Conservation (phyloP, 2,113 vertebrate genomes). For the Eublepharis macularius region DNA sequence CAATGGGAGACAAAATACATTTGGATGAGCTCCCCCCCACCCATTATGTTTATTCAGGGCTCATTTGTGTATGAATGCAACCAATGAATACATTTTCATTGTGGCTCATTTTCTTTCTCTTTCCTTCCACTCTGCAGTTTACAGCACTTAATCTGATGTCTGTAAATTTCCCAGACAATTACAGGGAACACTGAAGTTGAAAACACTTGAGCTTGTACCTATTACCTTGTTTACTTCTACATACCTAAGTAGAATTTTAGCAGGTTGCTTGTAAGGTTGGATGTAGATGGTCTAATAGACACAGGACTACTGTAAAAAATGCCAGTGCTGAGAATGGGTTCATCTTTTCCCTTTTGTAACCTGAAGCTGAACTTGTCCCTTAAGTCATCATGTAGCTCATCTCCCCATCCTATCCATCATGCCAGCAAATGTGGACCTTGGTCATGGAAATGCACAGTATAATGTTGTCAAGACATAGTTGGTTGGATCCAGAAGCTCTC, state of each 20-base stretch:
- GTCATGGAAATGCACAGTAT: too few species aligned
- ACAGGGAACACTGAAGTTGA: not conserved
- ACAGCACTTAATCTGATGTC: not conserved
- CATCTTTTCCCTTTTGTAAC: too few species aligned
- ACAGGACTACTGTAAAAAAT: too few species aligned
- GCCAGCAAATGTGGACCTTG: too few species aligned
- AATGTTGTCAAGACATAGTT: too few species aligned
- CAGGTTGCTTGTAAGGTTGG: not conserved
- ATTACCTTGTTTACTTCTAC: not conserved
- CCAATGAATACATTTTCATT: constrained; percentile 12
- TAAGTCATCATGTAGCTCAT: too few species aligned
- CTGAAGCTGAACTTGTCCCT: too few species aligned
- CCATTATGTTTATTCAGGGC: not conserved
- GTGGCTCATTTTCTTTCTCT: not conserved
- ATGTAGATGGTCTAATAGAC: too few species aligned
- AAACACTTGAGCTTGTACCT: not conserved
- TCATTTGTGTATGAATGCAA: constrained; percentile 13
- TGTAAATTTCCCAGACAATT: constrained; percentile 6
- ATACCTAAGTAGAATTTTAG: not conserved
- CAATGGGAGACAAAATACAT: constrained; percentile 9
- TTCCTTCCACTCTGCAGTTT: constrained; percentile 1
- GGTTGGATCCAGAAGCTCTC: too few species aligned
- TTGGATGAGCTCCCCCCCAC: not conserved
- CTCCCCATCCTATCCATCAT: too few species aligned
- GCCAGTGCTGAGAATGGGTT: too few species aligned